Evolutionary conservation across 2,113 vertebrate genomes (phyloP).

Genomic region (Larimichthys polyactis): DNA sequence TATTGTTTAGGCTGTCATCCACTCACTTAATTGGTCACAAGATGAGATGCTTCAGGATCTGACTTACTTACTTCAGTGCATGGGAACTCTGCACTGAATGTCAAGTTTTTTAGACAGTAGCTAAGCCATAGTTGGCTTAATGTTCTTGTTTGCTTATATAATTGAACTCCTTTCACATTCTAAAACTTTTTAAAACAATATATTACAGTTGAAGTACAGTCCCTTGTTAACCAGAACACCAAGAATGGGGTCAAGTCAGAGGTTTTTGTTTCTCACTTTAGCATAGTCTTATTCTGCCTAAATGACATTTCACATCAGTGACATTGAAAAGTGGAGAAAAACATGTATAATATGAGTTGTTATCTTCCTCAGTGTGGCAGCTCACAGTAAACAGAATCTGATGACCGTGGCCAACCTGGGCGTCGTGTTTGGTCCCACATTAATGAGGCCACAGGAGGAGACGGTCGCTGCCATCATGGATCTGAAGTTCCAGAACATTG

Average conservation of each 20-base stretch:
- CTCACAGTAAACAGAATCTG: conserved; percentile 93
- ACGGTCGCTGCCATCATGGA: conserved; percentile 99
- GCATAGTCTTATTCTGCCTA: not conserved
- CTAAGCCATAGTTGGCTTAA: not conserved
- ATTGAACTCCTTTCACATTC: not conserved
- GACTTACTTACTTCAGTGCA: not conserved
- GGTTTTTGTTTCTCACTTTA: not conserved
- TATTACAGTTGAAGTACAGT: not conserved
- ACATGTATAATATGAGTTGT: not conserved
- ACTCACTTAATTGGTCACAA: too few species aligned
- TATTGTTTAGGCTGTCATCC: not conserved
- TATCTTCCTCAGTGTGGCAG: conserved; percentile 88
- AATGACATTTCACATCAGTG: not conserved
- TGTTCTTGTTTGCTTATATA: not conserved
- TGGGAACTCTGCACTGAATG: not conserved
- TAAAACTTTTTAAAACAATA: not conserved
- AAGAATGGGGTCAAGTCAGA: not conserved
- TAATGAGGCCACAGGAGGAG: conserved; percentile 97
- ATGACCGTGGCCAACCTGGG: conserved; percentile 98
- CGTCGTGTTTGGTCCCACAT: conserved; percentile 97
- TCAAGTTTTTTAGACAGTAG: not conserved
- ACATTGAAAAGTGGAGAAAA: not conserved
- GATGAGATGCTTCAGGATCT: not conserved
- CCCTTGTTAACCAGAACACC: not conserved
- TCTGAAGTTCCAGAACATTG: conserved; percentile 99